Percentiles rank a stretch among this genome's conserved stretches.
These are phyloP conservation scores for Epinotia bilunana DNA, from an alignment of 2,888 invertebrate species.

Conservation along the genomic window DNA sequence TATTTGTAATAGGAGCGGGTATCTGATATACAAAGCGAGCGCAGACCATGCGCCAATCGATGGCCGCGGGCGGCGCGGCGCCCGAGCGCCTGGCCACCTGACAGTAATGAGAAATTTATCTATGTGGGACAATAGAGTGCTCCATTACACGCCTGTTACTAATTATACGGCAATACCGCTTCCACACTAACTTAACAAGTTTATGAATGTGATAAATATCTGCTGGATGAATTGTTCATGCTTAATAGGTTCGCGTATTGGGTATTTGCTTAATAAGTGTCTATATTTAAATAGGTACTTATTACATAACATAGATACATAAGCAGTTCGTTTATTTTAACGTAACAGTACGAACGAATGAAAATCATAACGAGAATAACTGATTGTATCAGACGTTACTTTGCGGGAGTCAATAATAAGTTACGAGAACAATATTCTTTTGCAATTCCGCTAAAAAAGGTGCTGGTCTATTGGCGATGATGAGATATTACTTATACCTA, in stretches of 20 bases:
- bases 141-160: conserved; percentile 45
- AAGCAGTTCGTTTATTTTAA: no score
- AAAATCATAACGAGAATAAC: no score
- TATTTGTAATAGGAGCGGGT: conserved; percentile 41
- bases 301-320: no score
- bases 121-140: conserved; percentile 59
- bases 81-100: conserved; percentile 48
- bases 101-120: conserved; percentile 65
- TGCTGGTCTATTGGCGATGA: no score
- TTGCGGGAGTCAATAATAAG: no score
- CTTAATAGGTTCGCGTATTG: background rate
- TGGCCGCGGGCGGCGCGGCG: conserved; percentile 50
- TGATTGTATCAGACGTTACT: no score
- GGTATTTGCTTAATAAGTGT: no score
- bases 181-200: conserved; percentile 39
- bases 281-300: no score
- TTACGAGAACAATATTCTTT: no score
- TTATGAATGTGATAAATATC: conserved; percentile 21
- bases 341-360: no score
- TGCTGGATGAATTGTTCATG: background rate
- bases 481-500: no score
- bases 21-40: conserved; percentile 51
- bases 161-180: conserved; percentile 36
- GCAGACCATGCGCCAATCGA: conserved; percentile 49
- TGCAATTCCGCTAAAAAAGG: no score